phyloP scores from a whole-genome alignment of 2,797 vertebrate genomes.

The Tragopan temminckii region DNA sequence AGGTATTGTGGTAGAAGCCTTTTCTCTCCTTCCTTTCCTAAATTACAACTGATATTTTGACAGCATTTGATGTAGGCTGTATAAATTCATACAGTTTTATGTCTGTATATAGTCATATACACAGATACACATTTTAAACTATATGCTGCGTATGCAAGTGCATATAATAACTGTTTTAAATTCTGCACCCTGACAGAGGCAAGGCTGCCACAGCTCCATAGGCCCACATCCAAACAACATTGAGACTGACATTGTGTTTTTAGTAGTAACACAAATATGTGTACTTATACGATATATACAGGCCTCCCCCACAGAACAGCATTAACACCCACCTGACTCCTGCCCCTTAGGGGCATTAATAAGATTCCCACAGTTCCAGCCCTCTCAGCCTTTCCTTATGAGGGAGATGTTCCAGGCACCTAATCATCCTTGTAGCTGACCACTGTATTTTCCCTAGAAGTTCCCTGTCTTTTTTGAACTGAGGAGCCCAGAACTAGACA shows the following conservation, averaged over 20 bases:
- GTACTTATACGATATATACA: rapidly evolving
- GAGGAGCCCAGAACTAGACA: not conserved
- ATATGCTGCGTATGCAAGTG: not conserved
- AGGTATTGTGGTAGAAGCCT: not conserved
- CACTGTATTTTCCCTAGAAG: not conserved
- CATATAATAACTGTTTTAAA: not conserved
- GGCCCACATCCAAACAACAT: not conserved
- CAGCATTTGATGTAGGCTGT: not conserved
- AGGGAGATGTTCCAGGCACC: not conserved
- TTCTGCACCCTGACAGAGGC: not conserved
- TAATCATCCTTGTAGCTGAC: too few relatives aligned
- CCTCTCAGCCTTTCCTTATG: not conserved
- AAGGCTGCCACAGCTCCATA: not conserved
- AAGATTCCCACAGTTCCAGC: not conserved
- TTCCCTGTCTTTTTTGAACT: not conserved
- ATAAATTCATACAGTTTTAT: not conserved
- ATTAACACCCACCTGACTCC: not conserved
- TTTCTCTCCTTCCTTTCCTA: not conserved
- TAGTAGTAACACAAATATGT: not conserved
- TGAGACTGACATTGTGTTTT: rapidly evolving
- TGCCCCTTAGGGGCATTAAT: not conserved
- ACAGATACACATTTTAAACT: not conserved
- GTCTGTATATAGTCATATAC: not conserved
- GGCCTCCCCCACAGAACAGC: rapidly evolving
- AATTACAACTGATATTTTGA: not conserved